These are phyloP conservation scores for Zaprionus kolodkinae DNA, from an alignment of 1,140 invertebrate genomes.

Conservation along the genomic window DNA sequence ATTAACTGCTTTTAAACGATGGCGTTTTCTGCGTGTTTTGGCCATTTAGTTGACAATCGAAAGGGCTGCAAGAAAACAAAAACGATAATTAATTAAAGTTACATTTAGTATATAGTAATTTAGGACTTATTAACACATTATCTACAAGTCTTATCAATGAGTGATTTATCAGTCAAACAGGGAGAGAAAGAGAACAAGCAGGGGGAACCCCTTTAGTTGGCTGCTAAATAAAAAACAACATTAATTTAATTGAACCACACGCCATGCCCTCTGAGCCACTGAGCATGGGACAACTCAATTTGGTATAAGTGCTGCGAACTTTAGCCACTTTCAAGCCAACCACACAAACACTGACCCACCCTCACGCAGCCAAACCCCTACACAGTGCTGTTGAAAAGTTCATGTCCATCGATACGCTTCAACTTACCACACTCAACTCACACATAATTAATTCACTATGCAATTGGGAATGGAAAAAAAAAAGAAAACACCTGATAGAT, in stretches of 20 bases:
- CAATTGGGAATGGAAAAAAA: neutral
- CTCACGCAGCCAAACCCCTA: neutral
- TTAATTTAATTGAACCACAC: slow-evolving; percentile 44
- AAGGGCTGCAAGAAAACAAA: slow-evolving; percentile 43
- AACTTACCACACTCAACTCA: slow-evolving; percentile 25
- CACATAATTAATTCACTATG: slow-evolving; percentile 45
- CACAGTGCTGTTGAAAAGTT: slow-evolving; percentile 2
- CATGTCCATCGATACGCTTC: slow-evolving; percentile 12
- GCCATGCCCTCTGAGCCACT: neutral
- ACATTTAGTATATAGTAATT: neutral
- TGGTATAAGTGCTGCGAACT: slow-evolving; percentile 21
- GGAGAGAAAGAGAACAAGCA: no score
- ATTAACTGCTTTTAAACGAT: slow-evolving; percentile 44
- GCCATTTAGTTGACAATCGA: slow-evolving; percentile 66
- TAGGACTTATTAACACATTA: slow-evolving; percentile 18
- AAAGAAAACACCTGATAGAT: slow-evolving; percentile 47
- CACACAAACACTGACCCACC: neutral
- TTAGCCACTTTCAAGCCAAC: slow-evolving; percentile 4
- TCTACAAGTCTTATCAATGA: slow-evolving; percentile 10
- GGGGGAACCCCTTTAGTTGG: neutral
- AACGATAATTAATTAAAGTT: slow-evolving; percentile 8
- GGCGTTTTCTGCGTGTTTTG: slow-evolving; percentile 71
- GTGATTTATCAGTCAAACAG: slow-evolving; percentile 25
- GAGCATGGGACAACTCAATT: slow-evolving; percentile 28
- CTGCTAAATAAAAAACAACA: slow-evolving; percentile 34